A percentile compares a stretch with the other conserved stretches of the same genome.
phyloP scores from a whole-genome alignment of 2,797 vertebrate genomes.

The Anomalospiza imberbis region DNA sequence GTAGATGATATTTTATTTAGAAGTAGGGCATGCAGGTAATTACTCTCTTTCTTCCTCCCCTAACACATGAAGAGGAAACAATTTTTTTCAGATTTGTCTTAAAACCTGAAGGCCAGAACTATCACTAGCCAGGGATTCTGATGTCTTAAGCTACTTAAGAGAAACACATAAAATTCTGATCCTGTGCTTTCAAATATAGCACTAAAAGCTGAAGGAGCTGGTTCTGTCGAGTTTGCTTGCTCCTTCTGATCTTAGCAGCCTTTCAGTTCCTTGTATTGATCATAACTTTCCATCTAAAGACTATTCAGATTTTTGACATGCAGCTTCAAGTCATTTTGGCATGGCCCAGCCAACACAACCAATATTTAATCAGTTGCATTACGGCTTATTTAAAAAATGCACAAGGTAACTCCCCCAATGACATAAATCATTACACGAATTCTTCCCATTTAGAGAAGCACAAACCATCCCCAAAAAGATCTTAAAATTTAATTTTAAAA shows the following conservation, averaged over 20 bases:
- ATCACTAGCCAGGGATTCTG: not conserved
- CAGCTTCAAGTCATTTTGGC: conserved; percentile 24
- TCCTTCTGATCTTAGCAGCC: not conserved
- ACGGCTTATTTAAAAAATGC: conserved; percentile 60
- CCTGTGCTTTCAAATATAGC: not conserved
- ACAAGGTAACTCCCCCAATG: not conserved
- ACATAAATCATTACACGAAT: conserved; percentile 48
- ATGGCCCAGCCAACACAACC: not conserved
- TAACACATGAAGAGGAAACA: not conserved
- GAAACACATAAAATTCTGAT: not conserved
- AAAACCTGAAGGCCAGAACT: not conserved
- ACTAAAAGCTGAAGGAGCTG: not conserved
- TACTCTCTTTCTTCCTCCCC: not conserved
- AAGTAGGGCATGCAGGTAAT: not conserved
- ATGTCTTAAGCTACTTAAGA: not conserved
- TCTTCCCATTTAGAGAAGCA: conserved; percentile 44
- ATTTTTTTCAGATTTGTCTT: not conserved
- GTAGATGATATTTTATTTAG: not conserved
- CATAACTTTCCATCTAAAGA: not conserved
- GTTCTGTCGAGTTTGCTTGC: not conserved
- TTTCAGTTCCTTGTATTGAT: not conserved
- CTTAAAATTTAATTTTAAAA: not conserved
- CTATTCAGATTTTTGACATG: conserved; percentile 12
- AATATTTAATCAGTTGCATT: conserved; percentile 41
- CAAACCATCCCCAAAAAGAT: conserved; percentile 12